A percentile compares a stretch with the other conserved stretches of the same genome.
Conservation (phyloP, 2,888 invertebrate species). For the Aphodius sticticus region DNA sequence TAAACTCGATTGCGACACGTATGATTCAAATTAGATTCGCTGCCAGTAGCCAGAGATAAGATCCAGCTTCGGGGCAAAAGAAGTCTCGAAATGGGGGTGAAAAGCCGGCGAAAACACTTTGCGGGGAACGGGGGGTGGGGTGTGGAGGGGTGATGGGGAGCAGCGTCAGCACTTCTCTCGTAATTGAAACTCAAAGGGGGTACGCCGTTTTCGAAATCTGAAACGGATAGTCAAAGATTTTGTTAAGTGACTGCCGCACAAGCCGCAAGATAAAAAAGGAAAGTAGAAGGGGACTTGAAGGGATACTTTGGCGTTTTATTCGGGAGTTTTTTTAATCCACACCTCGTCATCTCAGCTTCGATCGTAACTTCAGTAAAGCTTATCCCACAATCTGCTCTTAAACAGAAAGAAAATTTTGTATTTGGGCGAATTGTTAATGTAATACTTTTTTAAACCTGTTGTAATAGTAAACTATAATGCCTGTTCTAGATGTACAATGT, state of each 20-base stretch:
- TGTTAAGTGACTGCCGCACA: not conserved
- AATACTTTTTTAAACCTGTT: too few relatives aligned
- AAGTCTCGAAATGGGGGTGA: not conserved
- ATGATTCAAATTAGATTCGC: not conserved
- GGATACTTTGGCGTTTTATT: too few relatives aligned
- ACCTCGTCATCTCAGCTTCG: too few relatives aligned
- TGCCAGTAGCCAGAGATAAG: not conserved
- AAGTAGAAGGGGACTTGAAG: not conserved
- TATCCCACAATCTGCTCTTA: too few relatives aligned
- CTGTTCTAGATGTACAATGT: too few relatives aligned
- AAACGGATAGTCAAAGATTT: slow-evolving; percentile 11
- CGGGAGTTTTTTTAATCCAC: too few relatives aligned
- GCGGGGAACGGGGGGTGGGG: not conserved
- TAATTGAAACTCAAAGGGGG: slow-evolving; percentile 6
- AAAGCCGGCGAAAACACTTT: slow-evolving; percentile 17
- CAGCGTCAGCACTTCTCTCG: slow-evolving; percentile 16
- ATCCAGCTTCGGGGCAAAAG: not conserved
- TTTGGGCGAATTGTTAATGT: too few relatives aligned
- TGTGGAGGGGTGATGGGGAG: not conserved
- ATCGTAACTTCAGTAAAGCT: too few relatives aligned
- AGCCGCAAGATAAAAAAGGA: not conserved
- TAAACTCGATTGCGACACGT: not conserved
- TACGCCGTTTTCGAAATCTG: not conserved
- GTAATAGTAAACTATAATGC: too few relatives aligned
- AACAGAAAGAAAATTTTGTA: too few relatives aligned